Percentiles rank a stretch among this genome's conserved stretches.
Evolutionary conservation across 2,113 vertebrate genomes (phyloP).

Genomic region (Miniopterus natalensis): DNA sequence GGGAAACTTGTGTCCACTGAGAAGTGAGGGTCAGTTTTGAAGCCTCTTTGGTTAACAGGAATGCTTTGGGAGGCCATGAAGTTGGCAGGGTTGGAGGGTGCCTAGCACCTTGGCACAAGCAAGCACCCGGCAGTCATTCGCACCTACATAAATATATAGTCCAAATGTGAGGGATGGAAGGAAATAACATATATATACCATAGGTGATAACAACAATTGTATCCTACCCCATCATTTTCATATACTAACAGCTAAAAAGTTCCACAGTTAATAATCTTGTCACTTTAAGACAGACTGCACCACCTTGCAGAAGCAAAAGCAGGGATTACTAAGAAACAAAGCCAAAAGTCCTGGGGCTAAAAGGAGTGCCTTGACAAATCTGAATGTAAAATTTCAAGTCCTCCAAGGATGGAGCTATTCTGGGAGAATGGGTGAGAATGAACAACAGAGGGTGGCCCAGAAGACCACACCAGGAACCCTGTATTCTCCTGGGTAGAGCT

Average conservation of each 20-base stretch:
- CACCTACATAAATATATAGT: slow-evolving; percentile 70
- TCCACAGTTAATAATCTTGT: slow-evolving; percentile 50
- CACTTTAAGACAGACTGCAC: slow-evolving; percentile 57
- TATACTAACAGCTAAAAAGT: slow-evolving; percentile 39
- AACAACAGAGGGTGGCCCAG: slow-evolving; percentile 56
- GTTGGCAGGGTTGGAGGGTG: slow-evolving; percentile 74
- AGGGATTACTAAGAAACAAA: slow-evolving; percentile 57
- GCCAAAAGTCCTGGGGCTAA: slow-evolving; percentile 16
- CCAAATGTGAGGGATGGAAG: slow-evolving; percentile 67
- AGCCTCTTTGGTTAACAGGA: slow-evolving; percentile 84
- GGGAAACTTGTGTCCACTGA: slow-evolving; percentile 53
- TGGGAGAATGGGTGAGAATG: slow-evolving; percentile 14
- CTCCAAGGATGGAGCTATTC: slow-evolving; percentile 39
- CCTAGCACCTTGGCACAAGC: slow-evolving; percentile 82
- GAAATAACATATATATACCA: slow-evolving; percentile 63
- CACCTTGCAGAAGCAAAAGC: slow-evolving; percentile 58
- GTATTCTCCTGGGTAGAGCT: slow-evolving; percentile 70
- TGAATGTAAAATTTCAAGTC: slow-evolving; percentile 56
- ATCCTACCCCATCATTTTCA: slow-evolving; percentile 50
- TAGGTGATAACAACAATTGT: slow-evolving; percentile 12
- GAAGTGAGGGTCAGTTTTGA: slow-evolving; percentile 65
- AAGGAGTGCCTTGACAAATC: slow-evolving; percentile 43
- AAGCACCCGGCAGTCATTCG: slow-evolving; percentile 79
- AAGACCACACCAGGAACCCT: slow-evolving; percentile 72
- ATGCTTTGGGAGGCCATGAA: slow-evolving; percentile 82